Evolutionary conservation across 2,113 vertebrate species (phyloP).

Genomic region (Polypterus bichir): DNA sequence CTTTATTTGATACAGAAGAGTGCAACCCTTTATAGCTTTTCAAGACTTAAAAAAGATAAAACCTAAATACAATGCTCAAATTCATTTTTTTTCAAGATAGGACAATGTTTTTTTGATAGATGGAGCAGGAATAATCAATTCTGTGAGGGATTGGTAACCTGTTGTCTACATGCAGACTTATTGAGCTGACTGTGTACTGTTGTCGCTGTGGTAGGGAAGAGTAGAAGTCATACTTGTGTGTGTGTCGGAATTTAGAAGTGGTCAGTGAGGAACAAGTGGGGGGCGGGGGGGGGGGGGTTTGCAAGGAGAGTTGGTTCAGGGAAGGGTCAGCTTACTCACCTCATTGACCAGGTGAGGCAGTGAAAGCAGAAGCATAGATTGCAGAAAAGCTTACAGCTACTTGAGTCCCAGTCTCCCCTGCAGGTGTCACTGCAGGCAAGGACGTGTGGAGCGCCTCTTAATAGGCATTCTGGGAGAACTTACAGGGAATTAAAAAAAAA

Average conservation of each 20-base stretch:
- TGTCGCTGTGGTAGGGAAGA: no score
- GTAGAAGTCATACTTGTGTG: neutral
- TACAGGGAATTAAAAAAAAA: neutral
- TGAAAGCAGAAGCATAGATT: neutral
- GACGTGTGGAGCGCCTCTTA: neutral
- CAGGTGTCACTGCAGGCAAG: neutral
- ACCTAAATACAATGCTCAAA: no score
- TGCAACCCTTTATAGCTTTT: no score
- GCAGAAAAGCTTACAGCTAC: neutral
- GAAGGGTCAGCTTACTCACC: constrained; percentile 2
- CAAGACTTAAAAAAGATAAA: no score
- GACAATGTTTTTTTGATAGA: no score
- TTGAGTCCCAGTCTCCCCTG: neutral
- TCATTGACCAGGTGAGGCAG: neutral
- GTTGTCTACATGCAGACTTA: no score
- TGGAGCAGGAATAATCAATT: no score
- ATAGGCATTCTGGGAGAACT: neutral
- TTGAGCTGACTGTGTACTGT: no score
- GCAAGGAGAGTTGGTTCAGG: neutral
- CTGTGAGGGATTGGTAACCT: no score
- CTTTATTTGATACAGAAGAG: no score
- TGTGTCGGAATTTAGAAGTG: neutral
- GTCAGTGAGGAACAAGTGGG: neutral
- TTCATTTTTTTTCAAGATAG: no score
- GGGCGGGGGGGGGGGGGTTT: neutral